Conservation (phyloP, 2,888 invertebrate genomes). For the Eupithecia subumbrata region DNA sequence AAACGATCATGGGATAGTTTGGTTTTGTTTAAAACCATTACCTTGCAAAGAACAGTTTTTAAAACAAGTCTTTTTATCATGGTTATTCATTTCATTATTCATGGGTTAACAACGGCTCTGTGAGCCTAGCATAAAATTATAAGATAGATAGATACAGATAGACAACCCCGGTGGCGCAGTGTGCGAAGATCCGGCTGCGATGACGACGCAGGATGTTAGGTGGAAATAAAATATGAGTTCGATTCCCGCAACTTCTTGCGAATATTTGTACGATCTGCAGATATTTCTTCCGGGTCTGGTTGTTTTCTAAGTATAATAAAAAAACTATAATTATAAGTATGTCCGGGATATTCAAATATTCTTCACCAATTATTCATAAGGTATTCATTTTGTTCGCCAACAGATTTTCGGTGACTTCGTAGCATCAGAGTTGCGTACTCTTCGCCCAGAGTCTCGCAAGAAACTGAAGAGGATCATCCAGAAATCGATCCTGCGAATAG, state of each 20-base stretch:
- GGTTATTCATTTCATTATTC: background rate
- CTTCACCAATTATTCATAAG: no score
- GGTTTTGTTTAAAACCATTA: background rate
- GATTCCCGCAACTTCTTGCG: background rate
- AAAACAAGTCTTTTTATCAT: background rate
- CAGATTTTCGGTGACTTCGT: conserved; percentile 80
- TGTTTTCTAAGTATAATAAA: background rate
- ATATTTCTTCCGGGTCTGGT: background rate
- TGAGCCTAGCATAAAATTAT: background rate
- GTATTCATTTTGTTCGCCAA: background rate
- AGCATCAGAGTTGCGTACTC: conserved; percentile 74
- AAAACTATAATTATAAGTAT: no score
- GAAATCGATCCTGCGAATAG: conserved; percentile 72
- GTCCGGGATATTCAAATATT: no score
- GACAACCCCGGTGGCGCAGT: background rate
- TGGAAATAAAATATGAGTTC: background rate
- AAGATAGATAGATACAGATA: background rate
- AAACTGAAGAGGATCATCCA: conserved; percentile 74
- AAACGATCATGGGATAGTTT: background rate
- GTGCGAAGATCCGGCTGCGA: background rate
- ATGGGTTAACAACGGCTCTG: background rate
- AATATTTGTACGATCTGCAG: background rate
- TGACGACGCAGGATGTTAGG: background rate
- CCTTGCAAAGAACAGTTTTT: background rate
- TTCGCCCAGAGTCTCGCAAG: conserved; percentile 70